Conservation (phyloP, 2,888 invertebrate genomes). For the Prosapia bicincta region DNA sequence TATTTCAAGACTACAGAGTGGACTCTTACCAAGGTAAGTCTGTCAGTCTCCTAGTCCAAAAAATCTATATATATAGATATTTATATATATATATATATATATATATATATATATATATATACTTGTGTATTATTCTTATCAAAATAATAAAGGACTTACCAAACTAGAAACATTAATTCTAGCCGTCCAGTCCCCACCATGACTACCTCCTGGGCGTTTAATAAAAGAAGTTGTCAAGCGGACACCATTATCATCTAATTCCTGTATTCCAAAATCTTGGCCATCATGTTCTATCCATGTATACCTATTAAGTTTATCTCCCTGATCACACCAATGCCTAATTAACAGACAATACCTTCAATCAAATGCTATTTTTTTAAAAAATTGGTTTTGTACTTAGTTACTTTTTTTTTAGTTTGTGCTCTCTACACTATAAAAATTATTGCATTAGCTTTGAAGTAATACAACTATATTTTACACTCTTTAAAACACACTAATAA, state of each 20-base stretch:
- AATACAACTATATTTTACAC: too few species aligned
- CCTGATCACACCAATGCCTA: slow-evolving; percentile 92
- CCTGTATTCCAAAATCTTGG: slow-evolving; percentile 83
- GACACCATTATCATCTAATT: slow-evolving; percentile 77
- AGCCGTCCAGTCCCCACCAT: slow-evolving; percentile 94
- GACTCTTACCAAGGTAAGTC: too few species aligned
- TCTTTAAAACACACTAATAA: too few species aligned
- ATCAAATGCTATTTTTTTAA: too few species aligned
- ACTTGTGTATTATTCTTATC: not conserved
- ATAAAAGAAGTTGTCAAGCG: slow-evolving; percentile 82
- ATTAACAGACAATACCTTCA: too few species aligned
- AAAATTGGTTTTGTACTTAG: too few species aligned
- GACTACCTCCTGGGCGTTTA: slow-evolving; percentile 72
- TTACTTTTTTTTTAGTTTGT: too few species aligned
- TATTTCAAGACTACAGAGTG: too few species aligned
- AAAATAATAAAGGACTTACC: slow-evolving; percentile 46
- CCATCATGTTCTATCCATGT: slow-evolving; percentile 93
- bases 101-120: not conserved
- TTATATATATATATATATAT: not conserved
- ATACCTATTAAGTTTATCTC: slow-evolving; percentile 71
- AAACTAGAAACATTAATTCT: slow-evolving; percentile 63
- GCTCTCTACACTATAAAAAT: too few species aligned
- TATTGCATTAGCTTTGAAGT: too few species aligned
- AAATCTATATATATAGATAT: too few species aligned
- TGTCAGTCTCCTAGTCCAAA: too few species aligned